Evolutionary conservation across 2,797 vertebrate species (phyloP).

Genomic region (Ptychobarbus kaznakovi): DNA sequence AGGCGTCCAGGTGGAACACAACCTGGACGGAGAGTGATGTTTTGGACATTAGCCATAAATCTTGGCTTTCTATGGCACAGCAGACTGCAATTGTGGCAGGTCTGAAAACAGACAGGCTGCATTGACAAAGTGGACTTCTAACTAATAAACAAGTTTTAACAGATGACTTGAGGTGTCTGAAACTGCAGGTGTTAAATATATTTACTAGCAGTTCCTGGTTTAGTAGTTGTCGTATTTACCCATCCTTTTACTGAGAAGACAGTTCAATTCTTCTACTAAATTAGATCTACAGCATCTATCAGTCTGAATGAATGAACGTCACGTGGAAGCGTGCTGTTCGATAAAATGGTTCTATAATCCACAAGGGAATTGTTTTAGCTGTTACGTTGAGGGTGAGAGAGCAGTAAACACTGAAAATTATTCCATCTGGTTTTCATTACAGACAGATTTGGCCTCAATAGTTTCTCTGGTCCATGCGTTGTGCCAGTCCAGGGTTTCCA

Average conservation of each 20-base stretch:
- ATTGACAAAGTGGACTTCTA: neutral
- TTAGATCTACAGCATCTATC: neutral
- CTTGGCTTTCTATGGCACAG: neutral
- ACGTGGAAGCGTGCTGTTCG: slow-evolving; percentile 8
- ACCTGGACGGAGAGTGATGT: slow-evolving; percentile 3
- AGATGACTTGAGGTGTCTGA: neutral
- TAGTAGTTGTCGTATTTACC: neutral
- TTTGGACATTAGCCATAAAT: slow-evolving; percentile 27
- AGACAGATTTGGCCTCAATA: slow-evolving; percentile 37
- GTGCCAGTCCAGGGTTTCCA: neutral
- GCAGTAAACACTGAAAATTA: slow-evolving; percentile 30
- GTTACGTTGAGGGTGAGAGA: slow-evolving; percentile 25
- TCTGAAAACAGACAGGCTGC: neutral
- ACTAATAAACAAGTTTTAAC: slow-evolving; percentile 34
- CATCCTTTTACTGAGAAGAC: slow-evolving; percentile 12
- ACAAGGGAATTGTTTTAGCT: slow-evolving; percentile 18
- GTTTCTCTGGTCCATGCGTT: neutral
- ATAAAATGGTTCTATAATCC: slow-evolving; percentile 34
- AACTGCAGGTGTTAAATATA: slow-evolving; percentile 3
- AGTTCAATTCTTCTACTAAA: neutral
- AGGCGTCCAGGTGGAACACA: slow-evolving; percentile 31
- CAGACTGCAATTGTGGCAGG: neutral
- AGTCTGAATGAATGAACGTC: slow-evolving; percentile 4
- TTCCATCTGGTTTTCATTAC: slow-evolving; percentile 40
- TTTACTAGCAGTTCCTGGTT: neutral